These are phyloP conservation scores for Melopsittacus undulatus DNA, from an alignment of 2,797 vertebrate genomes.

Conservation along the genomic window DNA sequence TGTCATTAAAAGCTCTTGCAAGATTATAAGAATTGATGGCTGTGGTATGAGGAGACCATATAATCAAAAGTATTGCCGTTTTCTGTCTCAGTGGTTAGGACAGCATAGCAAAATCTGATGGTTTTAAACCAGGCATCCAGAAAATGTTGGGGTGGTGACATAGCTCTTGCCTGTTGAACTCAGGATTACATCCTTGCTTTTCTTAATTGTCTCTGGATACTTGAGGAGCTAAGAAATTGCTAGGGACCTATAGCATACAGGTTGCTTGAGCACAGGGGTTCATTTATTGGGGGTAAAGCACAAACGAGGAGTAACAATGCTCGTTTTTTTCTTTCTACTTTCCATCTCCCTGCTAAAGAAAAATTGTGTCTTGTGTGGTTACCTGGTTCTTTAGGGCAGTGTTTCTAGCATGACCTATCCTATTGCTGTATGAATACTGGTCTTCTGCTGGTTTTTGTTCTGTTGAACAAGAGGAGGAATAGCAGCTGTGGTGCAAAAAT, in stretches of 20 bases:
- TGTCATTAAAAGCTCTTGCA: neutral
- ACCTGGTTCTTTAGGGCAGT: neutral
- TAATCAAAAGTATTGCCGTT: neutral
- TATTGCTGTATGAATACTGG: neutral
- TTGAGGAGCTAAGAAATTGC: accelerated
- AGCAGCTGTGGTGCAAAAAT: neutral
- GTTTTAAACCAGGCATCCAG: neutral
- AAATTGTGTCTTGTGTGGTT: neutral
- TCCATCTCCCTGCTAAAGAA: neutral
- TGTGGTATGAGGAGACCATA: neutral
- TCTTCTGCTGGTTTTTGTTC: neutral
- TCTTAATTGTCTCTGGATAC: neutral
- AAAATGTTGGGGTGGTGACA: neutral
- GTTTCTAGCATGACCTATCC: neutral
- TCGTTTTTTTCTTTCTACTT: neutral
- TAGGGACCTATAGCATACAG: too few relatives aligned
- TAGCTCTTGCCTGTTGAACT: neutral
- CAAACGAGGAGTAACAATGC: neutral
- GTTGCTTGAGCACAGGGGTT: neutral
- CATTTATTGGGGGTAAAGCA: neutral
- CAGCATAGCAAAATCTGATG: neutral
- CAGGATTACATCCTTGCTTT: neutral
- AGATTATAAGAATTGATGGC: neutral
- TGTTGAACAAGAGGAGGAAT: neutral
- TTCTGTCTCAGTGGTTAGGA: neutral